Evolutionary conservation across 1,140 invertebrate genomes (phyloP).

Genomic region (Drosophila athabasca): DNA sequence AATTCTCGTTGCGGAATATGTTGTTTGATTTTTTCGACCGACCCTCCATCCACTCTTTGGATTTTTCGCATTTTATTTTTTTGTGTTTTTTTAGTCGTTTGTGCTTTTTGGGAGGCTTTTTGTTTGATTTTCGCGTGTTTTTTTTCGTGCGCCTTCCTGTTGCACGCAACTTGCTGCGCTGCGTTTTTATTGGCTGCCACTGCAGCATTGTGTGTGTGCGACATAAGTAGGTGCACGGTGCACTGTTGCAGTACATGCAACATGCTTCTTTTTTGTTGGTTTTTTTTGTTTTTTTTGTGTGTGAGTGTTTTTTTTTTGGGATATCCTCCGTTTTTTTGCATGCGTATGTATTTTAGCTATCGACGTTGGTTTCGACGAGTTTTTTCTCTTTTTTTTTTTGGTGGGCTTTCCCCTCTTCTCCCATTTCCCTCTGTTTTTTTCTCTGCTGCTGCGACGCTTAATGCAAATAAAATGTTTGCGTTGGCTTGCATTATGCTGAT

Average conservation of each 20-base stretch:
- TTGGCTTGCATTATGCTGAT: conserved; percentile 82
- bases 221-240: conserved; percentile 70
- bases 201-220: conserved; percentile 19
- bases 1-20: conserved; percentile 41
- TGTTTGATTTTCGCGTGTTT: conserved; percentile 58
- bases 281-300: conserved; percentile 3
- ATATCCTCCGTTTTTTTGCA: conserved; percentile 6
- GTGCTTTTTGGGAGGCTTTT: conserved; percentile 69
- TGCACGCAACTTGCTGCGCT: conserved; percentile 76
- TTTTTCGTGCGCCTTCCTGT: conserved; percentile 51
- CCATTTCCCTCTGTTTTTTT: background rate
- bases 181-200: conserved; percentile 83
- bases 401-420: conserved; percentile 1
- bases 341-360: conserved; percentile 72
- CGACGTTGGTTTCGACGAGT: conserved; percentile 33
- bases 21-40: conserved; percentile 62
- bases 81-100: conserved; percentile 56
- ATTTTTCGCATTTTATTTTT: conserved; percentile 29
- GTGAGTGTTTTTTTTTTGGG: conserved; percentile 17
- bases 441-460: conserved; percentile 55
- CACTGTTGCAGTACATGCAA: conserved; percentile 33
- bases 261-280: conserved; percentile 5
- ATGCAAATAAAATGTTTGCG: conserved; percentile 83
- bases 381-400: conserved; percentile 40
- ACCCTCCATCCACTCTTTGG: background rate